Base-by-base conservation (phyloP, 2,797 vertebrate genomes). In the Pelobates cultripes region DNA sequence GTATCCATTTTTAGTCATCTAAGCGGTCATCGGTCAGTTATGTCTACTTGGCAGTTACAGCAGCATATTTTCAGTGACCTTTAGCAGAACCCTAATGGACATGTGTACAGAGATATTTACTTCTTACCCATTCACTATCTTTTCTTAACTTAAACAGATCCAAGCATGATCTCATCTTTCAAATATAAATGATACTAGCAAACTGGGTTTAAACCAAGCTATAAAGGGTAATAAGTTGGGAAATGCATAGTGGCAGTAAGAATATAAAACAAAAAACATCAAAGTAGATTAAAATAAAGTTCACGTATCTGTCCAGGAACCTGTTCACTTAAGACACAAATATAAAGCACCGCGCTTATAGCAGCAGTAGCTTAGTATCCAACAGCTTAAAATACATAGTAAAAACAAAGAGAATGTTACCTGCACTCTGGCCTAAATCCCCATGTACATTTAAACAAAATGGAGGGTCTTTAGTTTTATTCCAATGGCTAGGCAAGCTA, bases 21-120 rank as follows among this genome's bases (percentile, higher is more conserved):
- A 81, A 82, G 55, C 43, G 12, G 4, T 77, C 1, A 0, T 70
- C 73, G 51, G 44, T 71, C n/a, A 43, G 55, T 66, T 70, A 72
- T n/a, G 8, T 7, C 67, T 57, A 42, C 9, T 51, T 85, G 2
- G 9, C 0, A 74, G 0, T 10, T 43, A 6, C 3, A 10, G 81
- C n/a, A 84, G 64, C 47, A 61, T 75, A 71, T 60, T 51, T 85
- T 15, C 73, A 63, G 74, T 78, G 74, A 75, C 42, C 17, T 83
- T 76, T 76, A 72, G 69, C 10, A n/a, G 7, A 57, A 79, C 85
- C 79, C 1, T 43, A 68, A 85, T 60, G 85, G 47, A 86, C 57
- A 53, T 81, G 57, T 8, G 15, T 10, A 81, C 75, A 73, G 79
- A 80, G 72, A 75, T 53, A 70, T 75, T 75, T 75, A 51, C 55